Conservation (phyloP, 2,888 invertebrate genomes). For the Trissonchulus latispiculum region DNA sequence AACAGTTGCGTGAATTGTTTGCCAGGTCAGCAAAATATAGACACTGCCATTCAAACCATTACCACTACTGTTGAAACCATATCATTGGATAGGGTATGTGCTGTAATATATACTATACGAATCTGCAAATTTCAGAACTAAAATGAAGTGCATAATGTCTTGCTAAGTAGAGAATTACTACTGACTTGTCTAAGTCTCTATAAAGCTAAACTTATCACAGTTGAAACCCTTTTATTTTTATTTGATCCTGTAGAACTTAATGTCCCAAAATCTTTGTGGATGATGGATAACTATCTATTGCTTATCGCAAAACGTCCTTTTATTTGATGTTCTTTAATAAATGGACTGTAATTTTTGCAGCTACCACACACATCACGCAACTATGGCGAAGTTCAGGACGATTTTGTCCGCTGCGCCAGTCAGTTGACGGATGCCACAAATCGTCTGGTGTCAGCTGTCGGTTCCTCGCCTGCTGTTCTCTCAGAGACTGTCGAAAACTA, state of each 20-base stretch:
- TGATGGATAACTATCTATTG: too few relatives aligned
- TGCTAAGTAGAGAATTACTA: too few relatives aligned
- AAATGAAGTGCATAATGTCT: too few relatives aligned
- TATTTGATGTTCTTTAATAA: too few relatives aligned
- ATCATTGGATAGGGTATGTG: constrained; percentile 46
- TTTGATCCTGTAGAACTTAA: too few relatives aligned
- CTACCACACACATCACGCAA: constrained; percentile 29
- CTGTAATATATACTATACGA: too few relatives aligned
- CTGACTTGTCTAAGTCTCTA: too few relatives aligned
- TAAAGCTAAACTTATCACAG: too few relatives aligned
- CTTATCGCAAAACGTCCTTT: too few relatives aligned
- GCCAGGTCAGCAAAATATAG: constrained; percentile 88
- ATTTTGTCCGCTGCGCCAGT: constrained; percentile 71
- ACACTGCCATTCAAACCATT: constrained; percentile 70
- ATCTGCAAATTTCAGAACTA: too few relatives aligned
- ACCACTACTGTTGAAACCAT: constrained; percentile 60
- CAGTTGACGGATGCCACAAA: constrained; percentile 71
- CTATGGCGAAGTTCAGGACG: constrained; percentile 62
- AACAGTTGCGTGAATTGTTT: constrained; percentile 68
- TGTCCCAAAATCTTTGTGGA: too few relatives aligned
- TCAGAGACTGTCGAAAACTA: constrained; percentile 67
- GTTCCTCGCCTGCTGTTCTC: constrained; percentile 56
- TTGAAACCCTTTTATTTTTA: too few relatives aligned
- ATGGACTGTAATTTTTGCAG: background rate
- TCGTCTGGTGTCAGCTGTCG: constrained; percentile 67